These are phyloP conservation scores for Drosophila formosana DNA, from an alignment of 2,888 invertebrate genomes.

Conservation along the genomic window DNA sequence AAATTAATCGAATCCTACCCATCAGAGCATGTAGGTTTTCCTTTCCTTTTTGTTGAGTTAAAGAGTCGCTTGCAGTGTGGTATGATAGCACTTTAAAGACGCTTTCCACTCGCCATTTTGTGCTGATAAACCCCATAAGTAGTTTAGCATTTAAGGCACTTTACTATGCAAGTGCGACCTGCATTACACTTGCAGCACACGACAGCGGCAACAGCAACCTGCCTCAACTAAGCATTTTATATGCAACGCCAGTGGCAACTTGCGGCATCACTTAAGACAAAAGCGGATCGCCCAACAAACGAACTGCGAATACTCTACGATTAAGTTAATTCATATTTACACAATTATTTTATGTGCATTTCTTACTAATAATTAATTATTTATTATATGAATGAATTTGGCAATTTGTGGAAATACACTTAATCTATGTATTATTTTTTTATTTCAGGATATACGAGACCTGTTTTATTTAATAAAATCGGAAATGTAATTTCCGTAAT, in stretches of 20 bases:
- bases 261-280: constrained; percentile 35
- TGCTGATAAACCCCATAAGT: constrained; percentile 23
- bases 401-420: no score
- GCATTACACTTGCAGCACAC: constrained; percentile 13
- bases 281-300: background rate
- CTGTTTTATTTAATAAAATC: no score
- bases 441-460: no score
- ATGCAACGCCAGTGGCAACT: constrained; percentile 29
- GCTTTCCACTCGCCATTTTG: constrained; percentile 7
- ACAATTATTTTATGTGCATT: no score
- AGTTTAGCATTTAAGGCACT: constrained; percentile 41
- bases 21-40: no score
- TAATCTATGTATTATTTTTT: no score
- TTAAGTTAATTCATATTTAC: no score
- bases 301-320: constrained; percentile 3
- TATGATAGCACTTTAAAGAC: background rate
- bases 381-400: no score
- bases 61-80: background rate
- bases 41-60: background rate
- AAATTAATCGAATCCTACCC: no score
- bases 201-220: constrained; percentile 1
- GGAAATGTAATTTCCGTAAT: no score
- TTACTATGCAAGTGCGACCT: constrained; percentile 16
- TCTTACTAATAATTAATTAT: no score
- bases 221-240: constrained; percentile 30